These are phyloP conservation scores for Thamnaconus septentrionalis DNA, from an alignment of 2,113 vertebrate species.

Conservation along the genomic window DNA sequence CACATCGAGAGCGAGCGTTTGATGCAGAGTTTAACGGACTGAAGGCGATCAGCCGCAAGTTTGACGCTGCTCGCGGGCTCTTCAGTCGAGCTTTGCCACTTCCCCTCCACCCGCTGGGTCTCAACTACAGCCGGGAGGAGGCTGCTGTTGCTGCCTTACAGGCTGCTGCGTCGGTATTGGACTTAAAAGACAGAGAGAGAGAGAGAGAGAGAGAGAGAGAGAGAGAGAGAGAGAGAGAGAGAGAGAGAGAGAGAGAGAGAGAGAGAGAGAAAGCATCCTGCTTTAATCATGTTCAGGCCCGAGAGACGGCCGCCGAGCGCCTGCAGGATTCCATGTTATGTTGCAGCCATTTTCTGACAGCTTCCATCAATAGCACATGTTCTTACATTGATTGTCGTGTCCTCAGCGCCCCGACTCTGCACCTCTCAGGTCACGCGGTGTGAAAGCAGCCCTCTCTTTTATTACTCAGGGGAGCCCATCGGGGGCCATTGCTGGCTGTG, in stretches of 20 bases:
- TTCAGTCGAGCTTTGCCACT: not conserved
- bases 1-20: conserved; percentile 3
- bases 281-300: conserved; percentile 58
- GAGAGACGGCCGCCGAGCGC: conserved; percentile 48
- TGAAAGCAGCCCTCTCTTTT: conserved; percentile 51
- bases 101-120: conserved; percentile 1
- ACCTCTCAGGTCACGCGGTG: conserved; percentile 59
- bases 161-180: not conserved
- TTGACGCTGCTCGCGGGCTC: conserved; percentile 8
- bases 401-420: conserved; percentile 56
- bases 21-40: conserved; percentile 10
- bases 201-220: not conserved
- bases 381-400: conserved; percentile 75
- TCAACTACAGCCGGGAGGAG: conserved; percentile 2
- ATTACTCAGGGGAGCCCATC: conserved; percentile 65
- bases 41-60: conserved; percentile 21
- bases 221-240: not conserved
- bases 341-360: conserved; percentile 61
- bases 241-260: not conserved
- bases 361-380: conserved; percentile 71
- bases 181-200: not conserved
- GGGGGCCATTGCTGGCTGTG: conserved; percentile 51
- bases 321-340: conserved; percentile 62
- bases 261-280: conserved; percentile 18
- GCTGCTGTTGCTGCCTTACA: no score